phyloP scores from a whole-genome alignment of 1,140 invertebrate species.

The Cherax destructor region DNA sequence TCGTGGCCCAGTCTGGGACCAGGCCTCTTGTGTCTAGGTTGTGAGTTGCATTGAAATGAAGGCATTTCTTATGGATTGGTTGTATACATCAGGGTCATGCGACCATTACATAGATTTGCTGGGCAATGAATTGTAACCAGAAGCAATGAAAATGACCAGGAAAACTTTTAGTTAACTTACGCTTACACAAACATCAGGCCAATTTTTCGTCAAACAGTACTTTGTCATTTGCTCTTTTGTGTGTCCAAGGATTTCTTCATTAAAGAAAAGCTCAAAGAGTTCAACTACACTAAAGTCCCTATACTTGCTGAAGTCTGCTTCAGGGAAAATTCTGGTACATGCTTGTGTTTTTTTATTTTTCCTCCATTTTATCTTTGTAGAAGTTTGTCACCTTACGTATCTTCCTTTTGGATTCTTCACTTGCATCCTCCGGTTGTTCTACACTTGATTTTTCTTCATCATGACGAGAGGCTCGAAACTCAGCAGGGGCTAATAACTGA shows the following conservation, averaged over 20 bases:
- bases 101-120: no score
- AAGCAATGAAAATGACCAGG: background rate
- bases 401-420: background rate
- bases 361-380: background rate
- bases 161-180: conserved; percentile 22
- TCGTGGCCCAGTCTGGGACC: no score
- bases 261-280: no score
- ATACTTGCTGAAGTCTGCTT: background rate
- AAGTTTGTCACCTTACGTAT: conserved; percentile 26
- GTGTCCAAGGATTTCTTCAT: conserved; percentile 1
- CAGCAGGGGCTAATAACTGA: conserved; percentile 33
- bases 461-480: conserved; percentile 8
- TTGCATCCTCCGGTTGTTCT: background rate
- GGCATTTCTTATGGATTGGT: no score
- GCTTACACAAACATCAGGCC: conserved; percentile 22
- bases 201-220: conserved; percentile 41
- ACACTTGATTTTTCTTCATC: conserved; percentile 20
- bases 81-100: no score
- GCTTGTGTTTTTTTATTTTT: conserved; percentile 12
- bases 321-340: background rate
- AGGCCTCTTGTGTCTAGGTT: no score
- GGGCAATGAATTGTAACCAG: no score
- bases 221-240: conserved; percentile 38
- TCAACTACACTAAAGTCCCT: no score
- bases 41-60: no score